Conservation (phyloP, 2,888 invertebrate genomes). For the Malthinus flaveolus region DNA sequence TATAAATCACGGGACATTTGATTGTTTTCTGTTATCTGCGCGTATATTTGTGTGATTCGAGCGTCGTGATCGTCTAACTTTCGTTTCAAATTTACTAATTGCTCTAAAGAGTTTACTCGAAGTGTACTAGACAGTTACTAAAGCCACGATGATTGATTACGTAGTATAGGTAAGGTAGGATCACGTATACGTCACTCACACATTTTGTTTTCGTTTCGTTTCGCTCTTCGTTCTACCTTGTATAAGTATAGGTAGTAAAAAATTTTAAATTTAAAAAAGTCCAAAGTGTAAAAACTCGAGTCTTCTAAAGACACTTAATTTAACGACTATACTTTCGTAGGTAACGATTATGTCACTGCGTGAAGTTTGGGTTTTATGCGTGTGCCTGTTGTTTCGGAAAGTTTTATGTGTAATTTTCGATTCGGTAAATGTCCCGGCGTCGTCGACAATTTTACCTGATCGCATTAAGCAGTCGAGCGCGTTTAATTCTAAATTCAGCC, state of each 20-base stretch:
- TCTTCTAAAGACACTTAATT: too few relatives aligned
- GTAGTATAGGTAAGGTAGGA: slow-evolving; percentile 37
- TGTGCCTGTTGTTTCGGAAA: slow-evolving; percentile 7
- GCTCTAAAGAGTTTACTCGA: slow-evolving; percentile 29
- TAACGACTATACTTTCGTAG: neutral
- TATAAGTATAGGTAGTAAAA: too few relatives aligned
- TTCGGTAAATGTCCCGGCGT: neutral
- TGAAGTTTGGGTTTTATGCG: slow-evolving; percentile 9
- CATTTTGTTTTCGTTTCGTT: slow-evolving; percentile 31
- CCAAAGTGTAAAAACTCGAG: too few relatives aligned
- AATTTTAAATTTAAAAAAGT: too few relatives aligned
- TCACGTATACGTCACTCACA: slow-evolving; percentile 37
- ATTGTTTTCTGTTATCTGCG: slow-evolving; percentile 32
- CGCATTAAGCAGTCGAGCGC: neutral
- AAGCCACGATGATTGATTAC: slow-evolving; percentile 44
- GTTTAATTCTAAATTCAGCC: slow-evolving; percentile 15
- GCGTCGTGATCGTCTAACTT: slow-evolving; percentile 8
- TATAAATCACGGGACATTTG: slow-evolving; percentile 42
- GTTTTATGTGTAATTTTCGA: slow-evolving; percentile 11
- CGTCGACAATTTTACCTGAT: slow-evolving; percentile 12
- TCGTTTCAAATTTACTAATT: slow-evolving; percentile 37
- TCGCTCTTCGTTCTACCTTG: slow-evolving; percentile 18
- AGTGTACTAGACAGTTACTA: slow-evolving; percentile 33
- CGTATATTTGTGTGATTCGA: neutral
- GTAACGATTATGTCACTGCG: slow-evolving; percentile 13